phyloP scores from a whole-genome alignment of 2,113 vertebrate species.

The Condylura cristata region DNA sequence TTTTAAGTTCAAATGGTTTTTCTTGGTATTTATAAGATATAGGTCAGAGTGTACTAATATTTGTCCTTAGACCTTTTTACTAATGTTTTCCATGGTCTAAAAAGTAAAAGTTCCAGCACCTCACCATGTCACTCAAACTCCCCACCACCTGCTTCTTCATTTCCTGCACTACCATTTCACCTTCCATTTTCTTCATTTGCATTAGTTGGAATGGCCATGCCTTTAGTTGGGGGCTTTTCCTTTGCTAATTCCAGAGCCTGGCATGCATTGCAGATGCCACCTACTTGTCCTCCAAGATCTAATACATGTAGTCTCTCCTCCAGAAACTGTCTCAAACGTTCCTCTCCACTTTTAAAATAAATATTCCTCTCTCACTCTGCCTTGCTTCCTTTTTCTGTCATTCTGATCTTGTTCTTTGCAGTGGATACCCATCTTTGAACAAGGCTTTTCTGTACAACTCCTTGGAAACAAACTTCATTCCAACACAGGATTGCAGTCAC shows the following conservation, averaged over 20 bases:
- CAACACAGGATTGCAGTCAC: not conserved
- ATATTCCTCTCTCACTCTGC: not conserved
- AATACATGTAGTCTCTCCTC: not conserved
- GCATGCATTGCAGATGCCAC: not conserved
- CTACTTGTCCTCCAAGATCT: not conserved
- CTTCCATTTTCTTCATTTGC: not conserved
- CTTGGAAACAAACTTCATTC: not conserved
- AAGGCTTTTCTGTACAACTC: not conserved
- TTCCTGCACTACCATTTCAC: rapidly evolving
- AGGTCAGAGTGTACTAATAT: not conserved
- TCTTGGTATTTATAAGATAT: not conserved
- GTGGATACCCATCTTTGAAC: not conserved
- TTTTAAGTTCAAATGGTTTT: conserved; percentile 23
- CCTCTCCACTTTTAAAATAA: not conserved
- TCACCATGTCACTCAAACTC: not conserved
- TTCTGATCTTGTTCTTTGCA: not conserved
- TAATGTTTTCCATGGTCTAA: not conserved
- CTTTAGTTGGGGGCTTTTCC: not conserved
- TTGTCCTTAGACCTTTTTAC: not conserved
- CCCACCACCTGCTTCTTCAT: rapidly evolving
- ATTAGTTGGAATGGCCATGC: not conserved
- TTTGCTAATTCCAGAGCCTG: not conserved
- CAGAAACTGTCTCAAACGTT: not conserved
- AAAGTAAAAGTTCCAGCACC: not conserved
- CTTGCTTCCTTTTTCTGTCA: not conserved